Base-by-base conservation (phyloP, 2,888 invertebrate genomes). In the Seira musarum region DNA sequence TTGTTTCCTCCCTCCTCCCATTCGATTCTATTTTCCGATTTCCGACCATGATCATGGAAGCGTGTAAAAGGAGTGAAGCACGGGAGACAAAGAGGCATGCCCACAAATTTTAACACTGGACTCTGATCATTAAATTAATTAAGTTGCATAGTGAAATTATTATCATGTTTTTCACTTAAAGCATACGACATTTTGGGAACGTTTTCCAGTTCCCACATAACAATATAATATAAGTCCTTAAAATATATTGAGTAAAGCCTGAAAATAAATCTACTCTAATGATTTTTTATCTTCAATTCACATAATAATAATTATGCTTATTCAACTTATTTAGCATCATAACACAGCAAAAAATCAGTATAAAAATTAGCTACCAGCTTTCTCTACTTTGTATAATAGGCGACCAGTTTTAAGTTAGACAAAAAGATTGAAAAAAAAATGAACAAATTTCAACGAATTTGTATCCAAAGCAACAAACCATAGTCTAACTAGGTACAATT, bases 11-110 rank as follows among this genome's bases (percentile, higher is more conserved):
- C 13, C 40, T 40, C 40, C 40, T 40, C 6, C 13, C 40, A 6
- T 8, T 40, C 6, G 13, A 40, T 40, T 40, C n/a, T n/a, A n/a
- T n/a, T n/a, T n/a, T n/a, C n/a, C n/a, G 40, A 13, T 40, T 40
- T 40, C 40, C n/a, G n/a, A n/a, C n/a, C n/a, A n/a, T 57, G 57
- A 57, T 57, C 57, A 57, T 57, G 57, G 57, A 57, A 57, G 57
- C 17, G 57, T 17, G 57, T 57, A 57, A 57, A 57, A 57, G 13
- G n/a, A 15, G 57, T 57, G 57, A 57, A 57, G 57, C 57, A 17
- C 40, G 17, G 57, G n/a, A n/a, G 6, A 40, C 57, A 13, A 57
- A n/a, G n/a, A 10, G 57, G 17, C 6, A 17, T 57, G 57, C 17
- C 57, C 57, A 57, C 57, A 57, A 15, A 15, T 5, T 57, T 8